A percentile compares a stretch with the other conserved stretches of the same genome.
These are phyloP conservation scores for Ondatra zibethicus DNA, from an alignment of 2,113 vertebrate species.

Conservation along the genomic window DNA sequence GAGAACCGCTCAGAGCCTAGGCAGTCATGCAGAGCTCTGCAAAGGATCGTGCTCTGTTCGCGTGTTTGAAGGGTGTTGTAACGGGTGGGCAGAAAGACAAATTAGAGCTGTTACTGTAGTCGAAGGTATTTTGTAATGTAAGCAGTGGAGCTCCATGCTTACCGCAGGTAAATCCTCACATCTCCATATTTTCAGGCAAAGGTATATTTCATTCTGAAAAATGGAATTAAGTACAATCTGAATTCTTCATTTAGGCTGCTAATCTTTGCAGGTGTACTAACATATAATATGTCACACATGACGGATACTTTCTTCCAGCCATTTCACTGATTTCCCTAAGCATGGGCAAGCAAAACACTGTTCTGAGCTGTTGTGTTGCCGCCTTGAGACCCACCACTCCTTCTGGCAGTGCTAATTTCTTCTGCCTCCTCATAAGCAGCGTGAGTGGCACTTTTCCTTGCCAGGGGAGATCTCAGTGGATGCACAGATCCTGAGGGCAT, in stretches of 20 bases:
- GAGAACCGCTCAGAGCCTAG: conserved; percentile 38
- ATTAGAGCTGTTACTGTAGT: not conserved
- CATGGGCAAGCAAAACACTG: conserved; percentile 36
- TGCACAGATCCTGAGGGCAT: not conserved
- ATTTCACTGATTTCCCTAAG: conserved; percentile 33
- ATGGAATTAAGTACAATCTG: not conserved
- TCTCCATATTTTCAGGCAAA: conserved; percentile 28
- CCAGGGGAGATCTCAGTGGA: not conserved
- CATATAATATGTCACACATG: not conserved
- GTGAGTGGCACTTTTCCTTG: not conserved
- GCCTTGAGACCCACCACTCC: not conserved
- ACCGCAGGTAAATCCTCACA: not conserved
- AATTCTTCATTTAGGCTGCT: not conserved
- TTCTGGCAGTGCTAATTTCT: conserved; percentile 65
- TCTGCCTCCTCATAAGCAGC: not conserved
- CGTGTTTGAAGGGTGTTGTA: not conserved
- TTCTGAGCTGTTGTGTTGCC: not conserved
- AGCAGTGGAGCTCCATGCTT: not conserved
- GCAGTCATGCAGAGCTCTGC: conserved; percentile 44
- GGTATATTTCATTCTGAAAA: not conserved
- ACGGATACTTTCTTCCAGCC: not conserved
- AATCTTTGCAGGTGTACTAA: not conserved
- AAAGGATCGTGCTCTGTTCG: not conserved
- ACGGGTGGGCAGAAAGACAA: conserved; percentile 39
- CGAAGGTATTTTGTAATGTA: conserved; percentile 15